These are phyloP conservation scores for Standfussiana lucernea DNA, from an alignment of 2,888 invertebrate species.

Conservation along the genomic window DNA sequence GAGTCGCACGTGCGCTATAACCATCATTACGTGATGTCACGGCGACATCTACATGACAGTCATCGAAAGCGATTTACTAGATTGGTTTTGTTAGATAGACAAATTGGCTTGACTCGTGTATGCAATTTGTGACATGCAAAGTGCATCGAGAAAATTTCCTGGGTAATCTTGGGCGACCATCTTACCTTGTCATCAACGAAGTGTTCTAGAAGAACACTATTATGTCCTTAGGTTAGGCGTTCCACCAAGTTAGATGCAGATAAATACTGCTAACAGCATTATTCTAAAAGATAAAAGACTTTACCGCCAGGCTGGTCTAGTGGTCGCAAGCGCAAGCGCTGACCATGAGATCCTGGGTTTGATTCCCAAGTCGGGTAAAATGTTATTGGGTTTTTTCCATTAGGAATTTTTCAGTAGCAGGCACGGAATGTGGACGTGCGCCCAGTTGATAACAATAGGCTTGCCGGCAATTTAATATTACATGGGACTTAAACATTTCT, in stretches of 20 bases:
- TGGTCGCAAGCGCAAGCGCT: too few relatives aligned
- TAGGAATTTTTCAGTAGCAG: too few relatives aligned
- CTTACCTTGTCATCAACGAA: neutral
- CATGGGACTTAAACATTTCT: too few relatives aligned
- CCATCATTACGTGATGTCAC: slow-evolving; percentile 66
- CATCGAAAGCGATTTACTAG: slow-evolving; percentile 58
- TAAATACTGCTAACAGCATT: neutral
- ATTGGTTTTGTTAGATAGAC: slow-evolving; percentile 36
- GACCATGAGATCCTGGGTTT: too few relatives aligned
- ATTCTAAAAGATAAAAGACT: neutral
- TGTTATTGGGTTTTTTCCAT: too few relatives aligned
- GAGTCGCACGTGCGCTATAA: slow-evolving; percentile 62
- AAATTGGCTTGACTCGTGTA: slow-evolving; percentile 20
- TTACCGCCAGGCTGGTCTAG: too few relatives aligned
- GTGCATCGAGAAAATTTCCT: neutral
- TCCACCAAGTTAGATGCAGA: neutral
- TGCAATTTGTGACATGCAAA: slow-evolving; percentile 33
- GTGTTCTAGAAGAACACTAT: too few relatives aligned
- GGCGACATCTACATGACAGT: slow-evolving; percentile 65
- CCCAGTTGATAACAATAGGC: too few relatives aligned
- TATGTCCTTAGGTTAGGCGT: neutral
- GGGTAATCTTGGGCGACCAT: neutral
- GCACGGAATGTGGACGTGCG: too few relatives aligned
- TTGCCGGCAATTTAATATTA: too few relatives aligned
- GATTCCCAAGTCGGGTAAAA: too few relatives aligned